Evolutionary conservation across 2,797 vertebrate species (phyloP).

Genomic region (Ispidina lecontei): DNA sequence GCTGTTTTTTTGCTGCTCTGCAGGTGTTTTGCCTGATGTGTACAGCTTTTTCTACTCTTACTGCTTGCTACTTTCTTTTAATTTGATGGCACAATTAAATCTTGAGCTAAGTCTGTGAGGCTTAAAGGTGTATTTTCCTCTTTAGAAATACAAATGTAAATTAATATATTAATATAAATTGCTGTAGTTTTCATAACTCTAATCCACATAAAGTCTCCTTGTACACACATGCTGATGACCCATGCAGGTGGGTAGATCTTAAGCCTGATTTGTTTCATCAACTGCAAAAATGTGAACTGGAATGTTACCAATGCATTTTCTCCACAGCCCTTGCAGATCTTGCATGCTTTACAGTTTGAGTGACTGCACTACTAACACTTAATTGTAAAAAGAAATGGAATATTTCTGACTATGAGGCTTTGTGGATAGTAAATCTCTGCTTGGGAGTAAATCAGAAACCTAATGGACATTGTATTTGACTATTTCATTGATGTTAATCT

Average conservation of each 20-base stretch:
- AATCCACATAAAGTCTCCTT: neutral
- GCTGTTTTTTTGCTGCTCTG: slow-evolving; percentile 39
- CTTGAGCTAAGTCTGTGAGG: neutral
- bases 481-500: neutral
- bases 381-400: neutral
- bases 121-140: neutral
- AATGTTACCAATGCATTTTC: neutral
- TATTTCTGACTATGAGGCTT: neutral
- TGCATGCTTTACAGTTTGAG: slow-evolving; percentile 44
- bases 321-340: slow-evolving; percentile 39
- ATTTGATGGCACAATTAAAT: neutral
- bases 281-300: neutral
- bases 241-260: slow-evolving; percentile 40
- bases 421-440: neutral
- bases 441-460: neutral
- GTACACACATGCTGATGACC: slow-evolving; percentile 31
- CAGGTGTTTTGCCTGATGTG: slow-evolving; percentile 28
- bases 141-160: neutral
- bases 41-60: slow-evolving; percentile 18
- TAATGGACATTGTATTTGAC: neutral
- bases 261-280: neutral
- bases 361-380: slow-evolving; percentile 41
- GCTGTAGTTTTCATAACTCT: neutral
- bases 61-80: neutral
- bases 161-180: neutral